phyloP scores from a whole-genome alignment of 2,888 invertebrate genomes.

The Leptopilina myrica region DNA sequence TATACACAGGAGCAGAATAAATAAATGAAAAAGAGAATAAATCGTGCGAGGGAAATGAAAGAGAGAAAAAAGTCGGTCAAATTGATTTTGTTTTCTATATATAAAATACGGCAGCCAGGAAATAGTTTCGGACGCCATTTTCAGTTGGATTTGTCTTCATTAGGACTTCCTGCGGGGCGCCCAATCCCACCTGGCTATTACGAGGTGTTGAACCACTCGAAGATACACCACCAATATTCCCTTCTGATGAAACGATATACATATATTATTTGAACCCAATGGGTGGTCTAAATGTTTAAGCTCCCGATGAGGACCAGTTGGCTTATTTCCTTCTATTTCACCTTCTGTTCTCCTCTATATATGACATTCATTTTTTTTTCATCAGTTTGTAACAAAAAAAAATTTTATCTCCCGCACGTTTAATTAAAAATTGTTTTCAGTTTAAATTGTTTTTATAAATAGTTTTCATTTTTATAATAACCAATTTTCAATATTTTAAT shows the following conservation, averaged over 20 bases:
- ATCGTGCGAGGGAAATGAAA: conserved; percentile 21
- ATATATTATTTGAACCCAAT: conserved; percentile 49
- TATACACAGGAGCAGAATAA: background rate
- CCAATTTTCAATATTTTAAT: too few relatives aligned
- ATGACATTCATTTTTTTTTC: too few relatives aligned
- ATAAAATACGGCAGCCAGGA: conserved; percentile 59
- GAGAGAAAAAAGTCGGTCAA: conserved; percentile 37
- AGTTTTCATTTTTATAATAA: too few relatives aligned
- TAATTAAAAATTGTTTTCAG: too few relatives aligned
- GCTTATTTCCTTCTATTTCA: conserved; percentile 12
- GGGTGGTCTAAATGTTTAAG: conserved; percentile 52
- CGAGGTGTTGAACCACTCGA: conserved; percentile 69
- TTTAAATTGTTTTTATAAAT: too few relatives aligned
- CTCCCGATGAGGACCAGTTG: conserved; percentile 44
- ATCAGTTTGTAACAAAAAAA: too few relatives aligned
- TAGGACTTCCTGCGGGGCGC: conserved; percentile 72
- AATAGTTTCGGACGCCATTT: conserved; percentile 71
- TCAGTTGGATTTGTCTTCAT: conserved; percentile 75
- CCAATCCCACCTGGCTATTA: conserved; percentile 72
- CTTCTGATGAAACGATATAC: conserved; percentile 51
- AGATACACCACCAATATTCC: conserved; percentile 49
- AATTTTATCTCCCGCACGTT: too few relatives aligned
- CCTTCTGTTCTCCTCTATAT: background rate
- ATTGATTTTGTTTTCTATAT: conserved; percentile 42
- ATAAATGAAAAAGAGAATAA: conserved; percentile 15